Evolutionary conservation across 2,797 vertebrate genomes (phyloP).

Genomic region (Apogon hyalosoma): DNA sequence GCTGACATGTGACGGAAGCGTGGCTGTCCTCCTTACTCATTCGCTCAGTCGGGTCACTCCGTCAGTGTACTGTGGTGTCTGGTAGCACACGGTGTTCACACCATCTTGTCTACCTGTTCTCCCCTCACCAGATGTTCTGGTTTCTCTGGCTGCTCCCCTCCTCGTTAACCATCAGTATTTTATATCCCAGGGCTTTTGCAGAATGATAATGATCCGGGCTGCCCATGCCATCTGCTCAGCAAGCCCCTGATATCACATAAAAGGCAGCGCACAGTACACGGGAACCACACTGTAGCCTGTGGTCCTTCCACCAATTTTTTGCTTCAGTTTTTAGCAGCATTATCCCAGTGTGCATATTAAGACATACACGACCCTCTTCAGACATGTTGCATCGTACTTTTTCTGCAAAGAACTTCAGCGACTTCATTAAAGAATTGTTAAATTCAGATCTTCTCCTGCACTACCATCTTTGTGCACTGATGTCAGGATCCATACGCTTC

Average conservation of each 20-base stretch:
- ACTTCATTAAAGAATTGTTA: too few relatives aligned
- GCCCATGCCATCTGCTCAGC: conserved; percentile 56
- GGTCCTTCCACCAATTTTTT: too few relatives aligned
- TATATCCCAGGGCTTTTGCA: conserved; percentile 36
- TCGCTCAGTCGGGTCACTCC: conserved; percentile 23
- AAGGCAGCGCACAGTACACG: neutral
- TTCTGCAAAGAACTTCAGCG: too few relatives aligned
- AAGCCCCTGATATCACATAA: conserved; percentile 17
- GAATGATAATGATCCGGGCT: conserved; percentile 40
- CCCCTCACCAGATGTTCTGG: conserved; percentile 56
- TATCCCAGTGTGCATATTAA: too few relatives aligned
- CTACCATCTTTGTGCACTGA: too few relatives aligned
- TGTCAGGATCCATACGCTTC: too few relatives aligned
- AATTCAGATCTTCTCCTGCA: too few relatives aligned
- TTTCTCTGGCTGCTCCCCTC: conserved; percentile 32
- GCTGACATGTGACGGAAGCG: conserved; percentile 27
- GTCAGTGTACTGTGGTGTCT: conserved; percentile 37
- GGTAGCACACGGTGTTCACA: conserved; percentile 16
- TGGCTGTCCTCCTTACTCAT: conserved; percentile 6
- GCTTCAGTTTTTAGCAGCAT: too few relatives aligned
- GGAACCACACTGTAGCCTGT: neutral
- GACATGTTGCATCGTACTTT: too few relatives aligned
- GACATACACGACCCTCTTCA: too few relatives aligned
- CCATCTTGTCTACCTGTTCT: conserved; percentile 38
- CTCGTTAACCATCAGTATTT: conserved; percentile 46